Evolutionary conservation across 2,888 invertebrate genomes (phyloP).

Genomic region (Drosophila mimetica): DNA sequence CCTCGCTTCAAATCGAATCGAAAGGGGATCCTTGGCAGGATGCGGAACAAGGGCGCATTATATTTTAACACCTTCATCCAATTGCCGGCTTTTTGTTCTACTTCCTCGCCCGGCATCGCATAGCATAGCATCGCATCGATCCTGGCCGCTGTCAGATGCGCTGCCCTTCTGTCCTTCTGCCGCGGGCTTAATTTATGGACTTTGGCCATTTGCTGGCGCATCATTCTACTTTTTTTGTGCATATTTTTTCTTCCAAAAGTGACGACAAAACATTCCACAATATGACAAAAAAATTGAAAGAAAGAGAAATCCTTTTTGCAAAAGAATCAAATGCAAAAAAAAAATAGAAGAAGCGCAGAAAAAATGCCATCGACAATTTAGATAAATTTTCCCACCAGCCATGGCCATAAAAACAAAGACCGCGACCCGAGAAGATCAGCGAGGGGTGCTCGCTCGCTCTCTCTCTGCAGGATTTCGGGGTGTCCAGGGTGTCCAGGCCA

Average conservation of each 20-base stretch:
- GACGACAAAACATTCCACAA: constrained; percentile 84
- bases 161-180: constrained; percentile 50
- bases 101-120: constrained; percentile 40
- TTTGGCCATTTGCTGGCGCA: constrained; percentile 75
- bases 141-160: constrained; percentile 62
- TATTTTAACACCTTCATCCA: constrained; percentile 83
- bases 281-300: constrained; percentile 71
- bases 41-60: constrained; percentile 60
- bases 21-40: constrained; percentile 37
- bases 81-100: constrained; percentile 72
- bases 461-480: constrained; percentile 27
- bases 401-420: constrained; percentile 72
- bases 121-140: constrained; percentile 51
- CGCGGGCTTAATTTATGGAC: constrained; percentile 80
- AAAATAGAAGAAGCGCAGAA: constrained; percentile 24
- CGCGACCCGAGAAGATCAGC: constrained; percentile 58
- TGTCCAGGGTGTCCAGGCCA: constrained; percentile 52
- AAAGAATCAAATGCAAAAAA: constrained; percentile 51
- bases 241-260: constrained; percentile 63
- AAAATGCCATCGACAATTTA: constrained; percentile 78
- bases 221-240: constrained; percentile 43
- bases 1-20: constrained; percentile 9
- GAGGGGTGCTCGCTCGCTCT: constrained; percentile 55
- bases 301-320: constrained; percentile 70
- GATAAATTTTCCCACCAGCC: constrained; percentile 84